phyloP scores from a whole-genome alignment of 1,140 invertebrate species.

The Pseudachorutes palmiensis region DNA sequence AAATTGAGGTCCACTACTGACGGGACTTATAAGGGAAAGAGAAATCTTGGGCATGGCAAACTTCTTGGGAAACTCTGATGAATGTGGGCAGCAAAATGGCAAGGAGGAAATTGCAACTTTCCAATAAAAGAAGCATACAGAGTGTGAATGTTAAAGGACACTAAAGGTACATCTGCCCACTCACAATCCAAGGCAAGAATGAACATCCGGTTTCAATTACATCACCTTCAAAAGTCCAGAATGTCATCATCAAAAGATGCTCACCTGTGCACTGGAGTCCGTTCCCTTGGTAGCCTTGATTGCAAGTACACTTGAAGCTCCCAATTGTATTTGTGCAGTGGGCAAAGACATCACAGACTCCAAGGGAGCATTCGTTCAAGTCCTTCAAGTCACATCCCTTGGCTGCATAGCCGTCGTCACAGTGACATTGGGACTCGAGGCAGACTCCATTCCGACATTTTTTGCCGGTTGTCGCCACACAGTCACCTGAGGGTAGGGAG shows the following conservation, averaged over 20 bases:
- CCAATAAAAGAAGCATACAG: neutral
- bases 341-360: conserved; percentile 93
- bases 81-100: conserved; percentile 2
- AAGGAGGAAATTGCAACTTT: neutral
- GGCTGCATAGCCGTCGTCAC: conserved; percentile 87
- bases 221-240: no score
- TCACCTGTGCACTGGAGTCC: conserved; percentile 88
- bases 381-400: conserved; percentile 83
- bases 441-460: conserved; percentile 84
- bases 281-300: conserved; percentile 86
- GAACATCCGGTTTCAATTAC: neutral
- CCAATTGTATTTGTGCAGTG: conserved; percentile 94
- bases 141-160: neutral
- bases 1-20: no score
- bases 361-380: conserved; percentile 93
- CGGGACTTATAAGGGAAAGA: conserved; percentile 6
- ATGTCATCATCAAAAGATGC: no score
- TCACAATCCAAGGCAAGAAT: neutral
- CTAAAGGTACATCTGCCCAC: neutral
- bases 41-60: neutral
- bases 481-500: conserved; percentile 58
- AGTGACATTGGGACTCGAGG: conserved; percentile 85
- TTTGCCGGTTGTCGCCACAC: conserved; percentile 72
- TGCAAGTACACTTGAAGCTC: conserved; percentile 90
- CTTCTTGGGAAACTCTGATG: neutral